Base-by-base conservation (phyloP, 1,140 invertebrate genomes). In the Drosophila rhopaloa region DNA sequence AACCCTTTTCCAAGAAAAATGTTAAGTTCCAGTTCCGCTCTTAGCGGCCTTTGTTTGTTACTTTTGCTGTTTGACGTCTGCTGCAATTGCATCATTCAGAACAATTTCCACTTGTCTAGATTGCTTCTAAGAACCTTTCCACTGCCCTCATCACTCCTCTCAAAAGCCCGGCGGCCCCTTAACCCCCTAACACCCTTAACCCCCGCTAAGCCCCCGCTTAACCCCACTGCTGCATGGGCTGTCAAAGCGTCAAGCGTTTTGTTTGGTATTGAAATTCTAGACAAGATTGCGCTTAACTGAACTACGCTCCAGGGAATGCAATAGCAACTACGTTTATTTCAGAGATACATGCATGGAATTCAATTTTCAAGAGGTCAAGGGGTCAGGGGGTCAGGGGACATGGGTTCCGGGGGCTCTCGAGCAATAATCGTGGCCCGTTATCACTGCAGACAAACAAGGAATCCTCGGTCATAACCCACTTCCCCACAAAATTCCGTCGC, bases 221-320 rank as follows among this genome's bases (percentile, higher is more conserved):
- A 5, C 55, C 55, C 40, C 47, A 40, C 35, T 44, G 9, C n/a
- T 37, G 37, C 38, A 44, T 44, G 54, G 59, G 32, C 75, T 85
- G 81, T 85, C 78, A 85, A 74, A 85, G 68, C 82, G 82, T 81
- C 73, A 77, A 71, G 78, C 81, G 61, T 60, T 86, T 60, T 78
- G 67, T 79, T 76, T 85, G 81, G 63, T 86, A 81, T 86, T 85
- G 81, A 86, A 85, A 85, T 85, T 85, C 82, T 78, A 85, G 63
- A 86, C 82, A 67, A 86, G 74, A 85, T 81, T 78, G 68, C 79
- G 82, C 78, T 70, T 60, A 68, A 60, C 74, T 81, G 74, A 78
- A 86, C 59, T 65, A 57, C 27, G 43, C 32, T 43, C 53, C 47
- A 44, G 43, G 68, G 65, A 71, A 71, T 71, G 48, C 50, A 10